These are phyloP conservation scores for Meda fulgida DNA, from an alignment of 2,797 vertebrate species.

Conservation along the genomic window DNA sequence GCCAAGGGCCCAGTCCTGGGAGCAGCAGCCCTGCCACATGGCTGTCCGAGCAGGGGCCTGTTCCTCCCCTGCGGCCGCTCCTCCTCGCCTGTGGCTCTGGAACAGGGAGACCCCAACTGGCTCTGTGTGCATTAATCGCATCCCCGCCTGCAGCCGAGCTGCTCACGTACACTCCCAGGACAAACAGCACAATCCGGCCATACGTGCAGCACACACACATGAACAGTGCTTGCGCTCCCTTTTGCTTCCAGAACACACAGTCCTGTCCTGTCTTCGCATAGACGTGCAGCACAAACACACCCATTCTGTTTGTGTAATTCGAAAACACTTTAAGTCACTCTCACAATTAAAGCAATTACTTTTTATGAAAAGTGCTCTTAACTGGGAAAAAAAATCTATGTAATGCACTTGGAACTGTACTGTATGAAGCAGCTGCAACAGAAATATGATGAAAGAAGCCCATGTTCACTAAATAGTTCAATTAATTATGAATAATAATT, in stretches of 20 bases:
- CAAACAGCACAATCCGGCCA: conserved; percentile 61
- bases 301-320: not conserved
- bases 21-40: conserved; percentile 79
- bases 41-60: conserved; percentile 73
- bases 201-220: conserved; percentile 50
- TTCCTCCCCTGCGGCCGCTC: conserved; percentile 64
- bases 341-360: not conserved
- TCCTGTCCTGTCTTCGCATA: conserved; percentile 6
- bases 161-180: conserved; percentile 77
- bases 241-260: conserved; percentile 42
- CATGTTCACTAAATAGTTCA: not conserved
- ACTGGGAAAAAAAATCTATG: not conserved
- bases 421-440: not conserved
- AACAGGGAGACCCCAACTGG: conserved; percentile 78
- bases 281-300: conserved; percentile 6
- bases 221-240: not conserved
- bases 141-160: conserved; percentile 84
- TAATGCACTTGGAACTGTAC: not conserved
- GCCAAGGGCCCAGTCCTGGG: conserved; percentile 75
- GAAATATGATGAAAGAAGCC: not conserved
- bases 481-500: not conserved
- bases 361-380: not conserved
- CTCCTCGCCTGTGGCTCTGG: conserved; percentile 73
- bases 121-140: conserved; percentile 83
- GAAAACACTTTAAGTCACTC: not conserved